Evolutionary conservation across 2,113 vertebrate genomes (phyloP).

Genomic region (Zeus faber): DNA sequence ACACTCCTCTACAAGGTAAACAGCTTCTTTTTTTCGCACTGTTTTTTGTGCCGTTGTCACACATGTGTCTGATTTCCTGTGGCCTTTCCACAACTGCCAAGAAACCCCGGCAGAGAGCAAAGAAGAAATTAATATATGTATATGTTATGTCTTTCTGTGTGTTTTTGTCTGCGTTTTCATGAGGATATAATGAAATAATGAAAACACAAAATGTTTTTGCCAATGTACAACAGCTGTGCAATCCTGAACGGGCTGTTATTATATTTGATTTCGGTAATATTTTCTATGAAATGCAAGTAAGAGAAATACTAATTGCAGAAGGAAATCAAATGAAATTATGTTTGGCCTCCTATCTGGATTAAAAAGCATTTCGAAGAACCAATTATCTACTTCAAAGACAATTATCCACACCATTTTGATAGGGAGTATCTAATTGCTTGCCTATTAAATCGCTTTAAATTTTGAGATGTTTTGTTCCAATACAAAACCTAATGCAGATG

Average conservation of each 20-base stretch:
- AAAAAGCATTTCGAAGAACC: neutral
- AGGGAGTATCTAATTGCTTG: neutral
- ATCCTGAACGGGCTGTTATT: slow-evolving; percentile 17
- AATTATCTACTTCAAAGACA: neutral
- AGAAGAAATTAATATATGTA: too few species aligned
- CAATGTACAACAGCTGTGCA: slow-evolving; percentile 49
- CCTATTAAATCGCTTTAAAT: too few species aligned
- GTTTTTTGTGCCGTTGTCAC: slow-evolving; percentile 8
- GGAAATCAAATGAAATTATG: slow-evolving; percentile 21
- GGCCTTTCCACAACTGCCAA: neutral
- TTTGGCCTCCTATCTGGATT: neutral
- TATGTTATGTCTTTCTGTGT: slow-evolving; percentile 6
- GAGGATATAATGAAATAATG: slow-evolving; percentile 37
- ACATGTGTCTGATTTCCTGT: slow-evolving; percentile 28
- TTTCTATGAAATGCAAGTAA: slow-evolving; percentile 23
- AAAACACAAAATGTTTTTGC: slow-evolving; percentile 46
- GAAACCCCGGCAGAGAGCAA: slow-evolving; percentile 10
- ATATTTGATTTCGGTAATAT: too few species aligned
- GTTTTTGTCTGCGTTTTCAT: slow-evolving; percentile 42
- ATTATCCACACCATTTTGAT: slow-evolving; percentile 1
- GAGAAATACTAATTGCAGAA: slow-evolving; percentile 15
- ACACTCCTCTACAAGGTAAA: slow-evolving; percentile 87
- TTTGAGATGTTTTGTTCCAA: too few species aligned
- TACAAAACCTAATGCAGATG: too few species aligned
- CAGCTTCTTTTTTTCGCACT: slow-evolving; percentile 1